These are phyloP conservation scores for Lasiurus cinereus DNA, from an alignment of 2,113 vertebrate species.

Conservation along the genomic window DNA sequence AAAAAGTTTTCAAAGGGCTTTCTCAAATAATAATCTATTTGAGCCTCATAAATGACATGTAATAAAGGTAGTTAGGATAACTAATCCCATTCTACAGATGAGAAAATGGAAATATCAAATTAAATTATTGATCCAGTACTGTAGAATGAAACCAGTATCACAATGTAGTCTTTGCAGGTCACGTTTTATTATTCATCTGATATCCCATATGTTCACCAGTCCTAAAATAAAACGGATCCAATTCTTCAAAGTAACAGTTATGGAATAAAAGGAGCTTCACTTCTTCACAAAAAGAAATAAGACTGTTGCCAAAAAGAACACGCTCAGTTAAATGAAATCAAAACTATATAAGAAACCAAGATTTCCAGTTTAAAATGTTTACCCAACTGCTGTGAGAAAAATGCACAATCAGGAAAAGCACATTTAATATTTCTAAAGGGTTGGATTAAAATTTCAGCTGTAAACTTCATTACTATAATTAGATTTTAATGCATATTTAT, in stretches of 20 bases:
- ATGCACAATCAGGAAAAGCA: conserved; percentile 83
- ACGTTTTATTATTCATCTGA: conserved; percentile 49
- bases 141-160: conserved; percentile 25
- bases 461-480: conserved; percentile 79
- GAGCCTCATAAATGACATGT: neutral
- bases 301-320: conserved; percentile 67
- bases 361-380: conserved; percentile 75
- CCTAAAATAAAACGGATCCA: conserved; percentile 65
- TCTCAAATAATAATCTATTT: neutral
- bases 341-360: conserved; percentile 78
- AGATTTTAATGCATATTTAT: conserved; percentile 85
- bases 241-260: conserved; percentile 49
- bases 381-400: conserved; percentile 80
- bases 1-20: neutral
- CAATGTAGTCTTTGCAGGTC: conserved; percentile 32
- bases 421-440: conserved; percentile 76
- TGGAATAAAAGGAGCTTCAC: conserved; percentile 9
- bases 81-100: conserved; percentile 6
- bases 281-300: conserved; percentile 73
- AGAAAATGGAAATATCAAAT: conserved; percentile 49
- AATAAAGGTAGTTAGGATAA: conserved; percentile 34
- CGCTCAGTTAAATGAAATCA: conserved; percentile 79
- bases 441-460: conserved; percentile 81
- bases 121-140: neutral
- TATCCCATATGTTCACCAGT: conserved; percentile 41